phyloP scores from a whole-genome alignment of 2,888 invertebrate species.

The Saturnia japonica region DNA sequence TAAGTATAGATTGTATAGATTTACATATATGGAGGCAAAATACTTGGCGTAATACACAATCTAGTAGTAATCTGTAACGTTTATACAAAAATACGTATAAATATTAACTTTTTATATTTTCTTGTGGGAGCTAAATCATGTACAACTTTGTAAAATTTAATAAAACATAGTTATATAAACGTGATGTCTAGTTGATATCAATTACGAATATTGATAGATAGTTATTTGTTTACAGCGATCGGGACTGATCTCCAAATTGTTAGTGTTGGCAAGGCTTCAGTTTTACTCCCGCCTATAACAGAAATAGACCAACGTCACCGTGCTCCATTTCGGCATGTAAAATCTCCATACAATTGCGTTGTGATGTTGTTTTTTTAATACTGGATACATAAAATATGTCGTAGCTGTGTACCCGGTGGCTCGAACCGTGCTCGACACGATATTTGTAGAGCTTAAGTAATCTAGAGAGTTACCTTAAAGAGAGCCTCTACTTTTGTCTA shows the following conservation, averaged over 20 bases:
- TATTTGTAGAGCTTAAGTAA: no score
- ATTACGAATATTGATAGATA: conserved; percentile 26
- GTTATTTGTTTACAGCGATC: conserved; percentile 45
- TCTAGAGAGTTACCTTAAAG: no score
- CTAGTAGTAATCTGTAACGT: no score
- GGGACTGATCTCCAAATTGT: conserved; percentile 47
- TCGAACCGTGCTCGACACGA: no score
- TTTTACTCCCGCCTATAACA: conserved; percentile 42
- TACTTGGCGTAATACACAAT: no score
- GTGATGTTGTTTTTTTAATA: neutral
- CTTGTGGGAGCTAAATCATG: neutral
- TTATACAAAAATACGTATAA: no score
- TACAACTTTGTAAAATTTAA: neutral
- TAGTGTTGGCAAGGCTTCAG: conserved; percentile 55
- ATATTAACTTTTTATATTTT: neutral
- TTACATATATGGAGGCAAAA: no score
- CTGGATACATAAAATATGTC: neutral
- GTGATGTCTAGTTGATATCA: neutral
- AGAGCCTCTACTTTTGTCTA: no score
- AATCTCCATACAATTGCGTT: neutral
- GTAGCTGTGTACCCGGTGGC: no score
- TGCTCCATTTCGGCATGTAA: conserved; percentile 18
- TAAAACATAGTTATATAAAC: neutral
- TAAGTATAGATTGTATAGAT: no score
- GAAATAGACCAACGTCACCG: conserved; percentile 54